Evolutionary conservation across 2,888 invertebrate genomes (phyloP), one percentile per base, ranked within the genome.

Genomic region (Apamea anceps): DNA sequence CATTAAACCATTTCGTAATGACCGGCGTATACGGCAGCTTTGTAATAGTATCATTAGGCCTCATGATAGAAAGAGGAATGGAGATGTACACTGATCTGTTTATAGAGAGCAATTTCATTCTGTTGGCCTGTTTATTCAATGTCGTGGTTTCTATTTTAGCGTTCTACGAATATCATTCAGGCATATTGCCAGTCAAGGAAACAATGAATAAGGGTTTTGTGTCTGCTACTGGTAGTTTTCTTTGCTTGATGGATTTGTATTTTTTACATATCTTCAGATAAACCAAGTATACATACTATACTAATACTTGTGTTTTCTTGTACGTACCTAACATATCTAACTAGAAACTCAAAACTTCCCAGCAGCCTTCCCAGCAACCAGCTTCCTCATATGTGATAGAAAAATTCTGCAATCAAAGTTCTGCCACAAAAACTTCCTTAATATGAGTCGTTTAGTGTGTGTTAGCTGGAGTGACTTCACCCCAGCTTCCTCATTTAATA

Each of bases 11-110:
- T 72, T 96, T 95, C 72, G 32, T 93, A 4, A 92, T 93, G 84
- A 88, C 91, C 1, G 96, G 95, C 51, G 88, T 94, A 0, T 94
- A 91, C 42, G 95, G 95, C 6, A 86, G 92, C 25, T 93, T 91
- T 71, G 63, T 90, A 1, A 79, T 94, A 2, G 75, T 94, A 4
- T 89, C 91, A 1, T 77, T 95, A 1, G 95, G 95, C 1, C 91
- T 95, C 42, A 82, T 95, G 7, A 60, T 95, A 4, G 95, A 96
- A 84, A 91, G 90, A 8, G 94, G 92, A 10, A 77, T 96, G 5
- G 79, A 87, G 2, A 1, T 84, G 0, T 83, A 51, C 15, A 72
- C 91, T 4, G 91, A 94, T 72, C 81, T 84, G 54, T 88, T 89
- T 42, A 80, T 94, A n/a, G 92, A 92, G 78, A 75, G 71, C 15